phyloP scores from a whole-genome alignment of 2,888 invertebrate species.

The Cryptus viduatorius region DNA sequence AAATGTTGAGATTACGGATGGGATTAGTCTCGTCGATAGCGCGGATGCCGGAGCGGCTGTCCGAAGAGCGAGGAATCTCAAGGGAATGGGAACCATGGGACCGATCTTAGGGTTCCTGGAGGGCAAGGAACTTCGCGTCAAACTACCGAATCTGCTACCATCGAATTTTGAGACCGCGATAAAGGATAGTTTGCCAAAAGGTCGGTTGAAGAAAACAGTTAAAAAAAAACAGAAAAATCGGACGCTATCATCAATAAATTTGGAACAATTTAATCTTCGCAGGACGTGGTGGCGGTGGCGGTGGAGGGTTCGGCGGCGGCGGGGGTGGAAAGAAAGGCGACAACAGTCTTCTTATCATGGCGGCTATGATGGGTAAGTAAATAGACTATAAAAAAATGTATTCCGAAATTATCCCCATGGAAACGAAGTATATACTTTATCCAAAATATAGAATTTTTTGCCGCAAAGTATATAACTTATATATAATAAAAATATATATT shows the following conservation, averaged over 20 bases:
- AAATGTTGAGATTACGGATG: constrained; percentile 88
- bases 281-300: constrained; percentile 85
- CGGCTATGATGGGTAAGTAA: constrained; percentile 89
- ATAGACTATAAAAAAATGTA: neutral
- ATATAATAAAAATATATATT: too few species aligned
- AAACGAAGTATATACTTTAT: too few species aligned
- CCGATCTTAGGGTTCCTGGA: constrained; percentile 89
- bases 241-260: neutral
- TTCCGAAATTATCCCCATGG: too few species aligned
- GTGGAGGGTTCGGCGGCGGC: constrained; percentile 86
- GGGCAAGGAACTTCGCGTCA: constrained; percentile 91
- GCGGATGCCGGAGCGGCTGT: constrained; percentile 84
- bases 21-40: constrained; percentile 88
- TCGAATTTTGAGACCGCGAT: constrained; percentile 88
- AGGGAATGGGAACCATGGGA: constrained; percentile 85
- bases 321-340: constrained; percentile 85
- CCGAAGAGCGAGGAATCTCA: constrained; percentile 85
- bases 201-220: constrained; percentile 79
- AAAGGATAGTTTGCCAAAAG: constrained; percentile 86
- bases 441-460: too few species aligned
- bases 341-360: constrained; percentile 87
- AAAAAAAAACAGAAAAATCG: neutral
- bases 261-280: neutral
- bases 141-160: constrained; percentile 89
- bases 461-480: too few species aligned